Evolutionary conservation across 1,140 invertebrate species (phyloP), one percentile per base, ranked within the genome.

Genomic region (Brachionus rubens): DNA sequence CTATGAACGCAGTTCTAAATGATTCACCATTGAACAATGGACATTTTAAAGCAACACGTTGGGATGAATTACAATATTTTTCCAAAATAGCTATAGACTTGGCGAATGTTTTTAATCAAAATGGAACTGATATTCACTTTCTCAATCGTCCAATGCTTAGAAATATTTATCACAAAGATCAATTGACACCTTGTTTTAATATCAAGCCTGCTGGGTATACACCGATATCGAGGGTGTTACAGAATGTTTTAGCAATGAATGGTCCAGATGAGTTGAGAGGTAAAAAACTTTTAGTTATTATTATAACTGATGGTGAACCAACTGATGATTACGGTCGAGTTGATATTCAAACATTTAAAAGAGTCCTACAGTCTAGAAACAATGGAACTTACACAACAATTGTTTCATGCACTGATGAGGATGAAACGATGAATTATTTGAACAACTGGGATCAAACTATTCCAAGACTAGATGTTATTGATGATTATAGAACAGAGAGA

Each of bases 351-450:
- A 21, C n/a, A 19, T 72, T 72, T 54, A 48, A 72, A 72, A 26
- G 21, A 5, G 68, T 72, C 2, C 21, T 72, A 3, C 9, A 72
- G 40, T 50, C 21, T 48, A 24, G 46, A 50, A 40, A 33, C 30
- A 7, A 0, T 16, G 24, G 14, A 30, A 41, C 30, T 24, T 19
- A 52, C n/a, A 75, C 68, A 12, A 75, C 68, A 14, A 33, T 50
- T 41, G 68, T 75, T 3, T 75, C 68, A 26, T 75, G 68, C 16
- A 75, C 68, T 9, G 68, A 75, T 41, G 68, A 75, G 10, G 21
- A 19, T 26, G 36, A 41, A 52, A 50, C 46, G 2, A 50, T 75
- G 26, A 41, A 50, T 41, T 75, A 50, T 75, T 54, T 75, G 68
- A 52, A 75, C 24, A 41, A 50, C 9, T 75, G 68, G 68, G 68